These are phyloP conservation scores for Gallinago nigripennis DNA, from an alignment of 2,797 vertebrate genomes.

Conservation along the genomic window DNA sequence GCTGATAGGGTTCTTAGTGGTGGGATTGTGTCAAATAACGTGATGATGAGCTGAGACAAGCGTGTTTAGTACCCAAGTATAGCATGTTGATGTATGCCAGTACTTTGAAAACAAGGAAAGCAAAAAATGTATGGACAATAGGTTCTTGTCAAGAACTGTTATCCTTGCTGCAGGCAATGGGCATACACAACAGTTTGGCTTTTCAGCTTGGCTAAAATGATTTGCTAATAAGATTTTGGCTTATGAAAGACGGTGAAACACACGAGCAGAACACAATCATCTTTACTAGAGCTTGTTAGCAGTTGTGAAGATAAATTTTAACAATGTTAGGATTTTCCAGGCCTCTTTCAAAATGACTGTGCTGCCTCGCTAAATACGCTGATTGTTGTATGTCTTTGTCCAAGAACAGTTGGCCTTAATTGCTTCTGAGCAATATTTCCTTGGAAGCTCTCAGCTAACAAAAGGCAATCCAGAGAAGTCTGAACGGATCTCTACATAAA, in stretches of 20 bases:
- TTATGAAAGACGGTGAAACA: neutral
- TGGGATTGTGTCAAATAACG: neutral
- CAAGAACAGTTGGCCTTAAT: neutral
- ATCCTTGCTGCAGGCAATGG: neutral
- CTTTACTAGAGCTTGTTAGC: neutral
- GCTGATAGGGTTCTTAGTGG: neutral
- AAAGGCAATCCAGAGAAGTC: neutral
- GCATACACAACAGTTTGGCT: neutral
- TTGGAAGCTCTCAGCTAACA: neutral
- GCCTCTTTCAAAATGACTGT: neutral
- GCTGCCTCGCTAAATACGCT: neutral
- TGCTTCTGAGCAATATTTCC: neutral
- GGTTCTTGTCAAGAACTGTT: neutral
- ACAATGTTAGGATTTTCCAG: neutral
- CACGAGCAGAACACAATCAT: neutral
- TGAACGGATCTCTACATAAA: neutral
- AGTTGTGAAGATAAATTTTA: neutral
- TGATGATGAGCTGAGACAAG: neutral
- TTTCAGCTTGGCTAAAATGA: neutral
- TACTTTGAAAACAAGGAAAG: neutral
- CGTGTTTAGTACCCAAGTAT: neutral
- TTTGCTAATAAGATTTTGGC: neutral
- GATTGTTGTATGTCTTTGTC: neutral
- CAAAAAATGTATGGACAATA: neutral
- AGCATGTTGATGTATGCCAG: neutral